Conservation (phyloP, 1,140 invertebrate genomes). For the Cydia pomonella region DNA sequence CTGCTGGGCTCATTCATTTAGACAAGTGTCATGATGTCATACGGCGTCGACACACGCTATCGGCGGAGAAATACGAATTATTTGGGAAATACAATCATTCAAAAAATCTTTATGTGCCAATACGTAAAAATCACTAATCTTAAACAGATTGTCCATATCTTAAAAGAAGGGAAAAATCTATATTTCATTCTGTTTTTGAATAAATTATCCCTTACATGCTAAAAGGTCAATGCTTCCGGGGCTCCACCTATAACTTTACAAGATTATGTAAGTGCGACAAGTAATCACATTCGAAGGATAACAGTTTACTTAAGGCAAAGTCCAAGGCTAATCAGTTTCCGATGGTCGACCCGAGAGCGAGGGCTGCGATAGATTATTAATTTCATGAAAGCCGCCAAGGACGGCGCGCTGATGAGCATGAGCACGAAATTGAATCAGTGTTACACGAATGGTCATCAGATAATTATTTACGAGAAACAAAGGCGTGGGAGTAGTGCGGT, state of each 20-base stretch:
- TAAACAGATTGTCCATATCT: too few species aligned
- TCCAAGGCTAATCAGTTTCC: conserved; percentile 4
- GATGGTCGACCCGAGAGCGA: background rate
- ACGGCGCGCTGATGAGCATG: conserved; percentile 16
- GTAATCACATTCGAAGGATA: background rate
- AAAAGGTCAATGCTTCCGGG: too few species aligned
- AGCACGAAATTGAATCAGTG: conserved; percentile 43
- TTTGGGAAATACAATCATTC: too few species aligned
- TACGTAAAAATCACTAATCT: too few species aligned
- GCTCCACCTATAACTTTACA: background rate
- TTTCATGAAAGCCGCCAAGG: background rate
- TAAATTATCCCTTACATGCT: too few species aligned
- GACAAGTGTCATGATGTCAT: conserved; percentile 28
- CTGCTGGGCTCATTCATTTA: conserved; percentile 29
- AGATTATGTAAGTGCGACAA: background rate
- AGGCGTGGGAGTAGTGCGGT: conserved; percentile 36
- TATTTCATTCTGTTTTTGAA: too few species aligned
- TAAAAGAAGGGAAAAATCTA: too few species aligned
- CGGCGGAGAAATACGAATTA: background rate
- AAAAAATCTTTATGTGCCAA: too few species aligned
- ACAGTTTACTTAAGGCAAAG: background rate
- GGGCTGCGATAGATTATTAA: background rate
- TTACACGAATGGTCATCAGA: conserved; percentile 50
- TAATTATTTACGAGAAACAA: conserved; percentile 44
- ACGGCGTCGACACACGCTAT: background rate